A percentile compares a stretch with the other conserved stretches of the same genome.
Conservation (phyloP, 2,113 vertebrate genomes). For the Aegithalos caudatus region DNA sequence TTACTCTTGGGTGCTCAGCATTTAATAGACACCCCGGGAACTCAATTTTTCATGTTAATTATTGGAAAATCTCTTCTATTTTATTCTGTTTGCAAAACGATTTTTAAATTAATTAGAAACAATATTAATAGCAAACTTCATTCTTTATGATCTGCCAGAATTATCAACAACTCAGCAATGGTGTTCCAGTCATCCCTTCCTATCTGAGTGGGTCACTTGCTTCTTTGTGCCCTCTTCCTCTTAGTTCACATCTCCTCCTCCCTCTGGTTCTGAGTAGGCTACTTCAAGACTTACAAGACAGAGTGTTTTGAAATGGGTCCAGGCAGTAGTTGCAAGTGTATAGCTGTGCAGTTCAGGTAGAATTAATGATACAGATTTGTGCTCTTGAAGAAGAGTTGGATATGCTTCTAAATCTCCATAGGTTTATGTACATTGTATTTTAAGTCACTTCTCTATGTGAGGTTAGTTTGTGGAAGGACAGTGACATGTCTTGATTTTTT, state of each 20-base stretch:
- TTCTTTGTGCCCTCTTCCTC: neutral
- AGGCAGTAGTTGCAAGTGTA: neutral
- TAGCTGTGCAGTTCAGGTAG: neutral
- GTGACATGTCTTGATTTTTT: neutral
- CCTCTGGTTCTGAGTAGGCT: neutral
- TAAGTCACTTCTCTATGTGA: neutral
- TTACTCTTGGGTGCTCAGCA: neutral
- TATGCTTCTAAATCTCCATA: neutral
- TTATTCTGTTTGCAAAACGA: neutral
- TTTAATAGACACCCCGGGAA: neutral
- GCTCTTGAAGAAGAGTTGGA: neutral
- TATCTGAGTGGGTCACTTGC: neutral
- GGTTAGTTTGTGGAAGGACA: neutral
- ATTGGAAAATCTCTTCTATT: neutral
- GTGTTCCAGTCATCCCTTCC: neutral
- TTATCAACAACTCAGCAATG: neutral
- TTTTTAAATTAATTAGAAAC: neutral
- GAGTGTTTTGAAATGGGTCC: neutral
- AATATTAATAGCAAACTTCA: neutral
- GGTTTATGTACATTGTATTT: neutral
- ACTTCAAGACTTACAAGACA: neutral
- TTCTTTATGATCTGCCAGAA: neutral
- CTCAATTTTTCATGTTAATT: neutral
- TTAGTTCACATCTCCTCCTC: neutral
- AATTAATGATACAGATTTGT: neutral